Percentiles rank a stretch among this genome's conserved stretches.
Evolutionary conservation across 2,888 invertebrate species (phyloP).

Genomic region (Sminthurinus aureus): DNA sequence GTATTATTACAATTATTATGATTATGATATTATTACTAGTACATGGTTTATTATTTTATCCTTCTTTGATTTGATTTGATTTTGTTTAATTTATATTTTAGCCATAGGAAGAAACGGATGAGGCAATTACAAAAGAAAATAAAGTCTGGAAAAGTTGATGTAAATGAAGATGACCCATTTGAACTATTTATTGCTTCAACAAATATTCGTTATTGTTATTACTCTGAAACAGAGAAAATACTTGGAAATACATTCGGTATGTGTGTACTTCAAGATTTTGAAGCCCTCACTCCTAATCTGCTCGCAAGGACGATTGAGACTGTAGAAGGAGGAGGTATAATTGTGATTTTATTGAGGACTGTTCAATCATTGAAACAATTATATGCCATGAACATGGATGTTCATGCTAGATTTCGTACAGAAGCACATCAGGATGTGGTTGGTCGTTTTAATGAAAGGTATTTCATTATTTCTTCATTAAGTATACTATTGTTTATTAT

Average conservation of each 20-base stretch:
- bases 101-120: slow-evolving; percentile 92
- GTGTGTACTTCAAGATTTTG: slow-evolving; percentile 91
- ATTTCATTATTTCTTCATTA: too few relatives aligned
- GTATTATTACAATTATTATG: background rate
- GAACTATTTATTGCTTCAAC: slow-evolving; percentile 96
- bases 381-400: slow-evolving; percentile 98
- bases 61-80: background rate
- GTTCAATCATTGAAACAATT: slow-evolving; percentile 90
- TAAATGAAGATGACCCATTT: slow-evolving; percentile 95
- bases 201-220: slow-evolving; percentile 96
- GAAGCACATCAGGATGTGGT: slow-evolving; percentile 92
- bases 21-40: background rate
- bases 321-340: slow-evolving; percentile 94
- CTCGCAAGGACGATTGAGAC: slow-evolving; percentile 97
- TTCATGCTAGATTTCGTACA: slow-evolving; percentile 92
- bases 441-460: slow-evolving; percentile 94
- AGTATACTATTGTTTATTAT: background rate
- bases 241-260: slow-evolving; percentile 97
- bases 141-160: slow-evolving; percentile 83
- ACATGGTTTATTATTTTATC: background rate
- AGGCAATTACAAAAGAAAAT: slow-evolving; percentile 83
- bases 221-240: slow-evolving; percentile 96
- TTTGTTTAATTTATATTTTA: slow-evolving; percentile 61
- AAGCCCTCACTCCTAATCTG: slow-evolving; percentile 96
- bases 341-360: slow-evolving; percentile 85